Evolutionary conservation across 2,113 vertebrate genomes (phyloP).

Genomic region (Propithecus coquereli): DNA sequence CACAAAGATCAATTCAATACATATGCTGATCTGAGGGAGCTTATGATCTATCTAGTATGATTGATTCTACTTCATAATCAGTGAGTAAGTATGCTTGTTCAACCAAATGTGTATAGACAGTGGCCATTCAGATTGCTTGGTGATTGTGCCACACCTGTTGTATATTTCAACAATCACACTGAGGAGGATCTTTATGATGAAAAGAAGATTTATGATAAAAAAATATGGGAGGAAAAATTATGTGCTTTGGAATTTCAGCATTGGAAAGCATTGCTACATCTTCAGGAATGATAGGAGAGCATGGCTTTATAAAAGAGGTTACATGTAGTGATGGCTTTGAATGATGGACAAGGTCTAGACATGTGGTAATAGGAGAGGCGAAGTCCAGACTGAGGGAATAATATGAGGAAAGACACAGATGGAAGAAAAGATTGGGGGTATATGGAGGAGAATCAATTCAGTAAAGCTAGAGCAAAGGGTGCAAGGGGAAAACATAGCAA

Average conservation of each 20-base stretch:
- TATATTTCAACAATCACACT: not conserved
- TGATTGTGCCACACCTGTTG: not conserved
- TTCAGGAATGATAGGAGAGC: not conserved
- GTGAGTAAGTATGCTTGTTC: rapidly evolving
- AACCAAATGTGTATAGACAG: not conserved
- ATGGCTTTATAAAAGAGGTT: not conserved
- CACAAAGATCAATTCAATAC: not conserved
- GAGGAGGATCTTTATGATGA: not conserved
- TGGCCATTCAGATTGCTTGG: not conserved
- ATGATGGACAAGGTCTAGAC: not conserved
- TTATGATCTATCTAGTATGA: not conserved
- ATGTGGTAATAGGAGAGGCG: not conserved
- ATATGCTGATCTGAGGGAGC: not conserved
- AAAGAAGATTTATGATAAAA: not conserved
- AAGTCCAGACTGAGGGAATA: too few species aligned
- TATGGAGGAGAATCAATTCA: not conserved
- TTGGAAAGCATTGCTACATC: not conserved
- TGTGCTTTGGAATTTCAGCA: not conserved
- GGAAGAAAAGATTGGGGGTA: not conserved
- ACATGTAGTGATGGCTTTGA: not conserved
- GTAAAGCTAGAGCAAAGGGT: not conserved
- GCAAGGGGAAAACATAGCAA: not conserved
- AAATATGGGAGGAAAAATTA: not conserved
- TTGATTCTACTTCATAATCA: not conserved
- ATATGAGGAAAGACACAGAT: not conserved